Base-by-base conservation (phyloP, 2,113 vertebrate genomes). In the Thalassarche chlororhynchos region DNA sequence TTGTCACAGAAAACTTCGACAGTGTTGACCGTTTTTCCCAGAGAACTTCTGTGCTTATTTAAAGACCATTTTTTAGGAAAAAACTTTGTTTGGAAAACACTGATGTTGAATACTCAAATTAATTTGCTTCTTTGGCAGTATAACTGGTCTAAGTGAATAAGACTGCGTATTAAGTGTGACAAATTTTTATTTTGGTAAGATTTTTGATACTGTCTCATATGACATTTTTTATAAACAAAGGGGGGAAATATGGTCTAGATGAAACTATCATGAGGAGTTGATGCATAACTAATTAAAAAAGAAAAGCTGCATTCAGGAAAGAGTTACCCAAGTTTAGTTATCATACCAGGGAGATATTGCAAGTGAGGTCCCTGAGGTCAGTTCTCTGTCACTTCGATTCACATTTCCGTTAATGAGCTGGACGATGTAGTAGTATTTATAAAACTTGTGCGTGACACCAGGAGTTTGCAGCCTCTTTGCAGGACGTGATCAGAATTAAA, bases 311-410 rank as follows among this genome's bases (percentile, higher is more conserved):
- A 74, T 96, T 96, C 75, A 96, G 26, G 79, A 68, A 76, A 80
- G 74, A 91, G 66, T 85, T 91, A 69, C 78, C 78, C 49, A 85
- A 72, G n/a, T 96, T 93, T 74, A 77, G 90, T 96, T 94, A 95
- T 87, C 75, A 49, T 93, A 91, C 70, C 12, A 38, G 75, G 96
- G 78, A 97, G 84, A 88, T 97, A 96, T 69, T 90, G 87, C 96
- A 91, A 87, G 78, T 49, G 75, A 83, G 93, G 93, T 90, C 96
- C 66, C 70, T 34, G 58, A 86, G 93, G 92, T 96, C 90, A 91
- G 74, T 83, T 76, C 77, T 96, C 75, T 97, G 96, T 93, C 95
- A 94, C 78, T 93, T 93, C 93, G 77, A 54, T 88, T 97, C 87
- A 92, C 87, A 83, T 88, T 95, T 95, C 90, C 87, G 77, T 96